Evolutionary conservation across 2,888 invertebrate species (phyloP).

Genomic region (Platypus cylindrus): DNA sequence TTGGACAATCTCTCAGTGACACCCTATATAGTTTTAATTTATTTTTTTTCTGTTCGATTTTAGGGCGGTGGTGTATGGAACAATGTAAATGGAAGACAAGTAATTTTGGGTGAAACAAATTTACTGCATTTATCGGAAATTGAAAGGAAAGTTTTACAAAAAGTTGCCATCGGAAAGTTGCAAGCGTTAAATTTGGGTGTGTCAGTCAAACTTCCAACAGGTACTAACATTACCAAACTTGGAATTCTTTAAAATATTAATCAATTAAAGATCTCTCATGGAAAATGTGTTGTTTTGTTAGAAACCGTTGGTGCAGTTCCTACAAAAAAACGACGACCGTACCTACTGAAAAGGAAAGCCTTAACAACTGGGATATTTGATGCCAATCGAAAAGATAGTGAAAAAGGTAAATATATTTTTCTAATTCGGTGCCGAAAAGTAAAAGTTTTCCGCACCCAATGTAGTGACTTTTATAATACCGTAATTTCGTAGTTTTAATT

Average conservation of each 20-base stretch:
- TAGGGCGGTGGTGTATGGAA: constrained; percentile 74
- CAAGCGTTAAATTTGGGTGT: constrained; percentile 78
- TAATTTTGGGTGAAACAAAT: constrained; percentile 56
- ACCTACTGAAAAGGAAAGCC: constrained; percentile 75
- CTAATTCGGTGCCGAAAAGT: too few relatives aligned
- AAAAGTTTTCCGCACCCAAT: too few relatives aligned
- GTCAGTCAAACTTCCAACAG: constrained; percentile 66
- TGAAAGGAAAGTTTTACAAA: constrained; percentile 68
- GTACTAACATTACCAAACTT: too few relatives aligned
- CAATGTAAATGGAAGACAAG: constrained; percentile 52
- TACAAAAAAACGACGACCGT: constrained; percentile 63
- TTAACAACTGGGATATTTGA: constrained; percentile 81
- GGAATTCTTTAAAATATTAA: too few relatives aligned
- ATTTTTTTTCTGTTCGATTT: constrained; percentile 13
- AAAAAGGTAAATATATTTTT: constrained; percentile 42
- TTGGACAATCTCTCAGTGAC: neutral
- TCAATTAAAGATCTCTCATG: too few relatives aligned
- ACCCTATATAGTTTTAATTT: too few relatives aligned
- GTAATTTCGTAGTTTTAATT: too few relatives aligned
- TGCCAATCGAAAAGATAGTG: constrained; percentile 52
- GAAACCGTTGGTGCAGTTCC: constrained; percentile 38
- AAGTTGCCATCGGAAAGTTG: constrained; percentile 74
- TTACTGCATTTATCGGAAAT: constrained; percentile 64
- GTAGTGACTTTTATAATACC: too few relatives aligned
- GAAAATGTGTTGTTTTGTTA: constrained; percentile 24